phyloP scores from a whole-genome alignment of 2,797 vertebrate genomes.

The Mormyrus hasselquistii region DNA sequence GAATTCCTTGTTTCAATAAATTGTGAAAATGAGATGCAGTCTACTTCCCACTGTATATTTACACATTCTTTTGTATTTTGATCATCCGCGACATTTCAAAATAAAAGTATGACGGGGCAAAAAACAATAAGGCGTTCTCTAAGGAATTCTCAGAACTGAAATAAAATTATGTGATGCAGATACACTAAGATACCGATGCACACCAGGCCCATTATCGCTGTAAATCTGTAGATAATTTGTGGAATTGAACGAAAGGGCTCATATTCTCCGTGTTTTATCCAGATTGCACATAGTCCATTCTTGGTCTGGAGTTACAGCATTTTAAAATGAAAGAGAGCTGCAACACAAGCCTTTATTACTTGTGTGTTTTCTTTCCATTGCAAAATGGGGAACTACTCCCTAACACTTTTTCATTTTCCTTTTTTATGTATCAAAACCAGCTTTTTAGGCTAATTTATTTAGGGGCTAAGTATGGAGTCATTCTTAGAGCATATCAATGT shows the following conservation, averaged over 20 bases:
- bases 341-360: background rate
- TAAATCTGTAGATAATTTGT: background rate
- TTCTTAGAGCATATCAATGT: constrained; percentile 34
- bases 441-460: constrained; percentile 32
- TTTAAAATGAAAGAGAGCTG: background rate
- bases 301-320: background rate
- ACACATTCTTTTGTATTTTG: background rate
- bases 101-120: background rate
- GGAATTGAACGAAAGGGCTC: background rate
- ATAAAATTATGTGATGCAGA: background rate
- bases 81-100: background rate
- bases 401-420: constrained; percentile 30
- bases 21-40: background rate
- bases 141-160: background rate
- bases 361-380: background rate
- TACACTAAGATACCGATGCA: background rate
- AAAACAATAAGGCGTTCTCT: background rate
- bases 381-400: constrained; percentile 15
- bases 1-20: background rate
- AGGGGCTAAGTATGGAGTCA: constrained; percentile 27
- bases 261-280: background rate
- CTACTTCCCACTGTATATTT: background rate
- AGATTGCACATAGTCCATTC: background rate
- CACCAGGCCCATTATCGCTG: background rate
- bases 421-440: constrained; percentile 34